Conservation (phyloP, 1,140 invertebrate genomes). For the Hycleus cichorii region DNA sequence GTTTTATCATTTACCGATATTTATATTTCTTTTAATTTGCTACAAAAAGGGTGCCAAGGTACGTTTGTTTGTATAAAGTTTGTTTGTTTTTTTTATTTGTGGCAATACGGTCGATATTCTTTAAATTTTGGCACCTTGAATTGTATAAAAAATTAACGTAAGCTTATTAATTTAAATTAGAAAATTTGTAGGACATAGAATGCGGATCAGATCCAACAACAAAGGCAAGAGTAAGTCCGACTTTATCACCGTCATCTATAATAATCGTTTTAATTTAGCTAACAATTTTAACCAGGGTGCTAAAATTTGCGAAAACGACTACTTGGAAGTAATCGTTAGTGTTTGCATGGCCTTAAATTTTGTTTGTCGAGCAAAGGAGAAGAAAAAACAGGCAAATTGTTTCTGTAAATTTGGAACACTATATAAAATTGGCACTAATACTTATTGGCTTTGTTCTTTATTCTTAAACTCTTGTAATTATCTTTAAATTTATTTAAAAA, state of each 20-base stretch:
- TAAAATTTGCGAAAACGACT: too few species aligned
- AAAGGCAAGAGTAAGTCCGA: too few species aligned
- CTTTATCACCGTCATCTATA: too few species aligned
- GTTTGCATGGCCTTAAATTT: conserved; percentile 6
- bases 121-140: neutral
- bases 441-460: conserved; percentile 1
- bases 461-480: neutral
- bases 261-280: too few species aligned
- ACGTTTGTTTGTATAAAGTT: conserved; percentile 28
- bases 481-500: neutral
- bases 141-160: neutral
- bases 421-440: neutral
- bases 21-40: conserved; percentile 29
- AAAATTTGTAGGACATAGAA: neutral
- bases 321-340: too few species aligned
- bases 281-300: too few species aligned
- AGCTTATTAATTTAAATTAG: neutral
- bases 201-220: too few species aligned
- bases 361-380: neutral
- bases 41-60: conserved; percentile 47
- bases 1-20: conserved; percentile 13
- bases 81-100: conserved; percentile 7
- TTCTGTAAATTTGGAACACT: neutral
- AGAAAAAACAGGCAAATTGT: too few species aligned
- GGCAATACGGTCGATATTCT: too few species aligned